Base-by-base conservation (phyloP, 2,113 vertebrate genomes). In the Symphodus melops region DNA sequence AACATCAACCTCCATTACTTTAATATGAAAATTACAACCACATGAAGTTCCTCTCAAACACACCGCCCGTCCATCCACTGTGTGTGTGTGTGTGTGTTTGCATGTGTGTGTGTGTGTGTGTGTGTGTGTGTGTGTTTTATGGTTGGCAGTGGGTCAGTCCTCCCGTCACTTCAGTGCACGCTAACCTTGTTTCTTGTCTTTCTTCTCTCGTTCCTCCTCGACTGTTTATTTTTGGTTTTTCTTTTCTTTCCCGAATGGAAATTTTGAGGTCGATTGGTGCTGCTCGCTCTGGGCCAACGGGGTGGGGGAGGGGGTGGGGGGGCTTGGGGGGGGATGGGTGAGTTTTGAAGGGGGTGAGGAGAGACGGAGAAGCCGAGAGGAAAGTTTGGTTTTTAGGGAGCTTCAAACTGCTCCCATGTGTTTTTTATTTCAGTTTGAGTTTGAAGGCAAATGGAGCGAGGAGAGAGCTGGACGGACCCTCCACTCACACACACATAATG, bases 11-110 rank as follows among this genome's bases (percentile, higher is more conserved):
- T 72, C 84, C 72, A 92, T 93, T 92, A 88, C 81, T 85, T 90
- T 92, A 92, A 93, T 91, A 92, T 79, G 88, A 93, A 93, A 94
- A 94, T 93, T 90, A 84, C 88, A 92, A 92, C 88, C 93, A 93
- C 90, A 87, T 94, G 93, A 93, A 87, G 90, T 82, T 89, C 91
- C 82, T 86, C 84, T 90, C 88, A 93, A 92, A 92, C 85, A 75
- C 75, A 84, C 85, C 84, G 67, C 68, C 88, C 87, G 90, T 49
- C 8, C 48, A 48, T 48, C 46, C 46, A 5, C 14, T 48, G 46
- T 48, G 39, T 41, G 39, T 41, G 39, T 41, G 44, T 48, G 44
- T 48, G 16, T 16, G 3, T 48, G 44, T 48, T 14, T 48, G 44
- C 19, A 16, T 44, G 11, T 28, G 28, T 28, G 28, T 44, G 39